A percentile compares a stretch with the other conserved stretches of the same genome.
Conservation (phyloP, 2,797 vertebrate genomes). For the Acestrorhynchus altus region DNA sequence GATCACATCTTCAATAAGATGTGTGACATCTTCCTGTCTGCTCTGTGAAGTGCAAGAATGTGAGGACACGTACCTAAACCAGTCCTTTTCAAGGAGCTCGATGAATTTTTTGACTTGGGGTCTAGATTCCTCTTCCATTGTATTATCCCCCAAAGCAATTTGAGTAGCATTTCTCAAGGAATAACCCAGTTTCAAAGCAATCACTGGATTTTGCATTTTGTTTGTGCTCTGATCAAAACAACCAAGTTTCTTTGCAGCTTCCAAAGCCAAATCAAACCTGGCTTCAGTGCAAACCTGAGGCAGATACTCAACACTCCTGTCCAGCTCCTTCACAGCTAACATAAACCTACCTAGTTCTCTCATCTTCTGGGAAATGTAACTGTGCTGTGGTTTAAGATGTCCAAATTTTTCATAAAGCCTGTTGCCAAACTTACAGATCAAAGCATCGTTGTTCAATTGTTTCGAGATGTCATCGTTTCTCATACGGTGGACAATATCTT, state of each 20-base stretch:
- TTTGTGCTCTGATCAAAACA: neutral
- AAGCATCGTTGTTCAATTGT: constrained; percentile 27
- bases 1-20: constrained; percentile 25
- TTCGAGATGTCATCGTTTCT: constrained; percentile 25
- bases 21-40: neutral
- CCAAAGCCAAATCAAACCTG: constrained; percentile 42
- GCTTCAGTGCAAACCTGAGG: constrained; percentile 28
- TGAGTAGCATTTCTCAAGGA: constrained; percentile 21
- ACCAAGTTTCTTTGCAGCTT: constrained; percentile 19
- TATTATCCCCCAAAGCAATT: constrained; percentile 15
- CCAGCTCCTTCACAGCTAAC: constrained; percentile 31
- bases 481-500: constrained; percentile 29
- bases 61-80: neutral
- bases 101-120: constrained; percentile 20
- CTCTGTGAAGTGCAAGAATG: neutral
- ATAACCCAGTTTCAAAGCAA: neutral
- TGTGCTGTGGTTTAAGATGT: neutral
- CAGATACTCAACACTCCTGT: constrained; percentile 16
- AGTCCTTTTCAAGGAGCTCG: constrained; percentile 12
- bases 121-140: neutral
- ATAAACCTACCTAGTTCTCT: constrained; percentile 33
- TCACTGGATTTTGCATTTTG: neutral
- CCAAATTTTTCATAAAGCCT: constrained; percentile 31
- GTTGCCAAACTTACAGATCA: constrained; percentile 49
- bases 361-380: constrained; percentile 15